Conservation (phyloP, 2,888 invertebrate species). For the Argyresthia goedartella region DNA sequence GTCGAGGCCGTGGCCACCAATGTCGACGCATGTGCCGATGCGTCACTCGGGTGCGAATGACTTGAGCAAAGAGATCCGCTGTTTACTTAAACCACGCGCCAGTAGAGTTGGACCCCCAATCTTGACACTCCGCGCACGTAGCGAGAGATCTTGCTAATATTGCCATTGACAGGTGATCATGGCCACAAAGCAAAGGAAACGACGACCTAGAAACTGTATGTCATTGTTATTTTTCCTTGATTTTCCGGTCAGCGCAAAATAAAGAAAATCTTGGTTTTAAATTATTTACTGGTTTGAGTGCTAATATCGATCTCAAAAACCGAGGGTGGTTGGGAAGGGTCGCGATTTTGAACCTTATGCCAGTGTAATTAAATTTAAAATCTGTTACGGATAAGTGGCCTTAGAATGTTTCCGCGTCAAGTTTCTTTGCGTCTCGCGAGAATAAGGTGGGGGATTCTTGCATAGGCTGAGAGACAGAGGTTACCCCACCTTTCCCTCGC, state of each 20-base stretch:
- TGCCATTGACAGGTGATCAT: conserved; percentile 23
- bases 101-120: conserved; percentile 21
- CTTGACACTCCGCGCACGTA: conserved; percentile 10
- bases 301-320: too few relatives aligned
- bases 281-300: neutral
- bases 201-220: conserved; percentile 33
- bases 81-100: conserved; percentile 38
- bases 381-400: too few relatives aligned
- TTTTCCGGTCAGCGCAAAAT: neutral
- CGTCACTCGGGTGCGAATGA: conserved; percentile 33
- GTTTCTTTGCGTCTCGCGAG: too few relatives aligned
- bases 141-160: conserved; percentile 17
- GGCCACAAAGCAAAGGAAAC: conserved; percentile 38
- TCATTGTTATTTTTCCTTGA: conserved; percentile 35
- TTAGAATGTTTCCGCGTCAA: too few relatives aligned
- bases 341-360: too few relatives aligned
- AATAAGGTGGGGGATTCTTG: too few relatives aligned
- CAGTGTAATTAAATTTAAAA: too few relatives aligned
- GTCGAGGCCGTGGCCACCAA: conserved; percentile 17
- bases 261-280: neutral
- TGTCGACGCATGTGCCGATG: neutral
- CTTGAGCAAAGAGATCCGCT: conserved; percentile 41
- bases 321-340: too few relatives aligned
- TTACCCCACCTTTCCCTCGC: too few relatives aligned
- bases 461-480: too few relatives aligned